Percentiles rank a stretch among this genome's conserved stretches.
Conservation (phyloP, 2,797 vertebrate genomes). For the Etheostoma nigrum region DNA sequence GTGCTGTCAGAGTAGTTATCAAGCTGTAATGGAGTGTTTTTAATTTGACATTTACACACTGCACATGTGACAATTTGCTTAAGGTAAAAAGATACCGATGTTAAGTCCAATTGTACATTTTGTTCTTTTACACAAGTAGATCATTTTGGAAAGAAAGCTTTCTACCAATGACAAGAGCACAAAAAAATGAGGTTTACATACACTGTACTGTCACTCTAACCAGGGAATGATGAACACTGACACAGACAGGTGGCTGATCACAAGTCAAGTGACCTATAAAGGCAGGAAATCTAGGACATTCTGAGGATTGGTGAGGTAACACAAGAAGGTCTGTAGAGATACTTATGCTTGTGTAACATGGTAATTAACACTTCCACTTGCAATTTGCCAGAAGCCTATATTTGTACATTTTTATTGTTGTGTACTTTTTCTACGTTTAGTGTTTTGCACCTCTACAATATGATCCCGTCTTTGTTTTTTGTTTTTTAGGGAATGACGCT, state of each 20-base stretch:
- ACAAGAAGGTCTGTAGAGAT: not conserved
- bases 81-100: constrained; percentile 1
- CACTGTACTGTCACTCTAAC: no score
- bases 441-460: no score
- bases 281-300: not conserved
- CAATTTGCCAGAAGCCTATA: no score
- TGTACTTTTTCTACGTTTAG: no score
- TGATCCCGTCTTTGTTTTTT: no score
- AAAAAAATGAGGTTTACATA: not conserved
- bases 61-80: not conserved
- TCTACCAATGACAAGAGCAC: not conserved
- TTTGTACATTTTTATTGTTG: no score
- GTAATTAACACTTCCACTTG: no score
- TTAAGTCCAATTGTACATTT: not conserved
- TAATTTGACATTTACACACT: constrained; percentile 35
- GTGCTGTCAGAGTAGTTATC: constrained; percentile 1
- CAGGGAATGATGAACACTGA: not conserved
- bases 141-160: not conserved
- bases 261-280: not conserved
- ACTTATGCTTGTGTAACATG: no score
- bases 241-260: not conserved
- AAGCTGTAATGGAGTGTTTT: constrained; percentile 11
- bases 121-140: not conserved
- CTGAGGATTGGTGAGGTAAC: not conserved
- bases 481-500: no score